Conservation (phyloP, 2,797 vertebrate species). For the Spondyliosoma cantharus region DNA sequence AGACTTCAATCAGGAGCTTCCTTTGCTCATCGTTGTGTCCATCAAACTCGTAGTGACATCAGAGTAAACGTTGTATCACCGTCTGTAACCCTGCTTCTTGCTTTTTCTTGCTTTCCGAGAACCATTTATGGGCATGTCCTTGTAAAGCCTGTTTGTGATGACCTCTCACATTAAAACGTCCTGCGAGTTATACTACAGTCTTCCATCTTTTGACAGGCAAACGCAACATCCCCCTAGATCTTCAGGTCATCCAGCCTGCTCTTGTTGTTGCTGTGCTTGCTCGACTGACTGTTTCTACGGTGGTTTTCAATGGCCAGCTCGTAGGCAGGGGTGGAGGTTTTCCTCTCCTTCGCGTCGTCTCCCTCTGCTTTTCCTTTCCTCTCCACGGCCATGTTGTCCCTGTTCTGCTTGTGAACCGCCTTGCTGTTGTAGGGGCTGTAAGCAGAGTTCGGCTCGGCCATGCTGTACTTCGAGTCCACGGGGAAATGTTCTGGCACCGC, state of each 20-base stretch:
- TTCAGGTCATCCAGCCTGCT: slow-evolving; percentile 84
- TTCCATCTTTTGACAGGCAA: not conserved
- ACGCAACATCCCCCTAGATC: slow-evolving; percentile 67
- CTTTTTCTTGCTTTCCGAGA: too few relatives aligned
- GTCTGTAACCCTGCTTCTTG: not conserved
- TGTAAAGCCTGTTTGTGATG: not conserved
- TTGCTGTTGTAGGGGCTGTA: slow-evolving; percentile 83
- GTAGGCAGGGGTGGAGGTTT: slow-evolving; percentile 59
- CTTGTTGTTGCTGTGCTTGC: slow-evolving; percentile 86
- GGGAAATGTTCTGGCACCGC: slow-evolving; percentile 71
- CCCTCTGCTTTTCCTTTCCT: slow-evolving; percentile 80
- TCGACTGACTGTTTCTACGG: slow-evolving; percentile 83
- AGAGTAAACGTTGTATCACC: not conserved
- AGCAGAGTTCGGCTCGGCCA: slow-evolving; percentile 75
- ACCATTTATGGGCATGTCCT: not conserved
- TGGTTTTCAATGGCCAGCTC: slow-evolving; percentile 71
- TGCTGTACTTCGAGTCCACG: slow-evolving; percentile 77
- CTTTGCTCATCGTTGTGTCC: not conserved
- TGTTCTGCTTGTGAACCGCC: slow-evolving; percentile 85
- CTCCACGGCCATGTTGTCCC: slow-evolving; percentile 87
- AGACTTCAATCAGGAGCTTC: not conserved
- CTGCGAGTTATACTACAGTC: not conserved
- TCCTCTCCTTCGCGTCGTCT: slow-evolving; percentile 69
- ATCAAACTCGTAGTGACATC: not conserved
- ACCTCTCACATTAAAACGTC: not conserved